Base-by-base conservation (phyloP, 2,888 invertebrate species). In the Meteorus cinctellus region DNA sequence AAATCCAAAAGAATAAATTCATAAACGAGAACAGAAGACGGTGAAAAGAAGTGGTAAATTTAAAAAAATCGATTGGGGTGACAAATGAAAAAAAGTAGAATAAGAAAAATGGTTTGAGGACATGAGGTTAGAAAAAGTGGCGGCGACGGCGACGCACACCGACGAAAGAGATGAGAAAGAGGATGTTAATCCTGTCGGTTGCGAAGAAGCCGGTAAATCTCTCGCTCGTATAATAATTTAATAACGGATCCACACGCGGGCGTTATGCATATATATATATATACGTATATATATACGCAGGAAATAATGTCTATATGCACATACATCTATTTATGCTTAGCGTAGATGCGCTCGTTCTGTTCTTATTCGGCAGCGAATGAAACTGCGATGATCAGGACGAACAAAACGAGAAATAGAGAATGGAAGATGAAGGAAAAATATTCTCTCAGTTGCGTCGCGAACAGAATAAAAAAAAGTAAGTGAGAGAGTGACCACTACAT, bases 171-270 rank as follows among this genome's bases (percentile, higher is more conserved):
- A 62, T 45, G 72, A 72, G 63, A 31, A 62, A 45, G 48, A 66
- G 60, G 60, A 59, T 75, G 70, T 74, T 72, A 79, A 72, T 75
- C 76, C 75, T 75, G 60, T 75, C 78, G 80, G 84, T 85, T 85
- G 84, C 82, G 83, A 86, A 86, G 83, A 82, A 82, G 82, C 80
- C 82, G 80, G 85, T 86, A 86, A 86, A 87, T 87, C 87, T 83
- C 77, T 77, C 60, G 81, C 81, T 84, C 81, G 84, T 85, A 82
- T 85, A 85, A 85, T 86, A 86, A 87, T 87, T 87, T 86, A 87
- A 87, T 86, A 86, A 87, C 81, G 83, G 77, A 81, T 81, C 76
- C 77, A 80, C 73, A 69, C 59, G 55, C 80, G 81, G 76, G 75
- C 72, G 14, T 63, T 34, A 63, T 63, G 34, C 31, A 62, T 19